These are phyloP conservation scores for Sminthurides aquaticus DNA, from an alignment of 2,888 invertebrate species.

Conservation along the genomic window DNA sequence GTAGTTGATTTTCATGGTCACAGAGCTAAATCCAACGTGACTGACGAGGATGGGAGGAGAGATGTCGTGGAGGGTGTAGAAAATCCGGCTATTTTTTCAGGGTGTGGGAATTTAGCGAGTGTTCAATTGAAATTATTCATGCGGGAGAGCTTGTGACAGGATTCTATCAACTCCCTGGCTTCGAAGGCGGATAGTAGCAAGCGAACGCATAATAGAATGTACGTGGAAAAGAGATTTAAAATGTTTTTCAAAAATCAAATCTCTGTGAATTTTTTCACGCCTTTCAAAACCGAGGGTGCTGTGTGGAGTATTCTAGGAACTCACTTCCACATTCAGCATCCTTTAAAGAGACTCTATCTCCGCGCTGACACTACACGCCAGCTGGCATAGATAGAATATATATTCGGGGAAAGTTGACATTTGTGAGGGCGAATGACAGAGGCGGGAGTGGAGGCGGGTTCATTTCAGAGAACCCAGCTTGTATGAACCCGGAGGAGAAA, in stretches of 20 bases:
- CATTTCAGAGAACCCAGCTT: not conserved
- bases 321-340: no score
- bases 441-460: not conserved
- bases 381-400: not conserved
- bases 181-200: no score
- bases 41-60: not conserved
- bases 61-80: not conserved
- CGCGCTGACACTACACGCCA: not conserved
- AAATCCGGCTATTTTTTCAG: not conserved
- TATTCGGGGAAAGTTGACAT: slow-evolving; percentile 2
- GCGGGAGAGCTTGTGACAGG: not conserved
- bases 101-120: slow-evolving; percentile 2
- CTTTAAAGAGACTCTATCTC: no score
- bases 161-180: no score
- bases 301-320: no score
- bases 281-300: not conserved
- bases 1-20: slow-evolving; percentile 21
- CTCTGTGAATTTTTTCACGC: slow-evolving; percentile 6
- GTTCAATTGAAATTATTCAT: not conserved
- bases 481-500: no score
- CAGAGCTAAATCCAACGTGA: not conserved
- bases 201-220: not conserved
- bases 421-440: no score
- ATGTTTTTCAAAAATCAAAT: not conserved
- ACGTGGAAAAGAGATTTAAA: not conserved